Conservation (phyloP, 2,888 invertebrate species). For the Vesta saturnalis region DNA sequence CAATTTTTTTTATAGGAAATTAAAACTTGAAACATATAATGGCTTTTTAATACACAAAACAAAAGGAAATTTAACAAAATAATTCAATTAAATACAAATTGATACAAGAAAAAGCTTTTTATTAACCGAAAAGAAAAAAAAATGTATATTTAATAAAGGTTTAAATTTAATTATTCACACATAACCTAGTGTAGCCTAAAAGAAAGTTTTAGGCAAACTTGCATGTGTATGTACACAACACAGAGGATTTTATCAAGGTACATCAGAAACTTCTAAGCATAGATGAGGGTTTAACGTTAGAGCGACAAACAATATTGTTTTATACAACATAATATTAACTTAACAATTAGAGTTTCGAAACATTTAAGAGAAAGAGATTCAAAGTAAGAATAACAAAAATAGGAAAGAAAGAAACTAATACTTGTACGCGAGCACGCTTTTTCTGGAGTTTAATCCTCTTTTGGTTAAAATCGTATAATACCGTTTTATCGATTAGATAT, state of each 20-base stretch:
- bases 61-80: too few relatives aligned
- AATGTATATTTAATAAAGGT: neutral
- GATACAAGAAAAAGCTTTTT: too few relatives aligned
- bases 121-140: neutral
- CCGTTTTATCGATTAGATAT: neutral
- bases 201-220: constrained; percentile 4
- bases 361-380: neutral
- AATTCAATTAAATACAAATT: too few relatives aligned
- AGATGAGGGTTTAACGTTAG: constrained; percentile 10
- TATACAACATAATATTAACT: constrained; percentile 8
- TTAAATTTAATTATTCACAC: neutral
- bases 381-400: constrained; percentile 4
- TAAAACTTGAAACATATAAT: too few relatives aligned
- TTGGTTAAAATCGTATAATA: constrained; percentile 3
- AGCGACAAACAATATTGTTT: constrained; percentile 6
- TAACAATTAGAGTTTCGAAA: constrained; percentile 3
- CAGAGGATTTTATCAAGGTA: constrained; percentile 9
- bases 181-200: neutral
- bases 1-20: too few relatives aligned
- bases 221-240: neutral
- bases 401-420: neutral
- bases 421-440: neutral
- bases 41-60: too few relatives aligned
- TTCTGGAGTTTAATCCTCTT: constrained; percentile 8
- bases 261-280: constrained; percentile 7